Evolutionary conservation across 2,888 invertebrate species (phyloP).

Genomic region (Acanthococcus lagerstroemiae): DNA sequence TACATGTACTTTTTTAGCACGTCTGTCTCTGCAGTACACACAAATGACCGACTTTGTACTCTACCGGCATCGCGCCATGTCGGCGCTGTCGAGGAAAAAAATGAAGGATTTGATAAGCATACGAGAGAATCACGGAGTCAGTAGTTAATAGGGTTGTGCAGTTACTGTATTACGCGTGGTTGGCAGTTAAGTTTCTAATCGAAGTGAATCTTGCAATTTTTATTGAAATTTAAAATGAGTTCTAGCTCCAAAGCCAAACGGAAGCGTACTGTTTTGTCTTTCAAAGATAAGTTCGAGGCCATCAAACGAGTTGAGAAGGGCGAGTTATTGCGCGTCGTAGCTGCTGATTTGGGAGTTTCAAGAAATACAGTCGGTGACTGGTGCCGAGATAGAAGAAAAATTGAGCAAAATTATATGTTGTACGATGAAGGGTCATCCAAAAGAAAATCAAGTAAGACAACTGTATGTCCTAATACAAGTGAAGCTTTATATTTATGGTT

Average conservation of each 20-base stretch:
- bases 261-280: neutral
- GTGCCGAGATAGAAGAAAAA: neutral
- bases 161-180: no score
- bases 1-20: no score
- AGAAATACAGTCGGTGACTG: neutral
- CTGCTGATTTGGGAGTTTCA: neutral
- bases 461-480: neutral
- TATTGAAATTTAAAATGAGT: no score
- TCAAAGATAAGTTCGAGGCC: neutral
- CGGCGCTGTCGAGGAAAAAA: no score
- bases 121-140: no score
- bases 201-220: no score
- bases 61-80: no score
- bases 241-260: neutral
- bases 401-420: neutral
- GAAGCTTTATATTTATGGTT: conserved; percentile 6
- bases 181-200: no score
- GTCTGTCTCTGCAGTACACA: no score
- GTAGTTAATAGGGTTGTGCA: no score
- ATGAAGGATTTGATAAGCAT: no score
- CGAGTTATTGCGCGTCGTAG: neutral
- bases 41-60: no score
- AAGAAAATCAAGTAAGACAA: neutral
- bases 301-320: neutral
- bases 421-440: neutral